phyloP scores from a whole-genome alignment of 2,797 vertebrate species.

The Hydrophis major region DNA sequence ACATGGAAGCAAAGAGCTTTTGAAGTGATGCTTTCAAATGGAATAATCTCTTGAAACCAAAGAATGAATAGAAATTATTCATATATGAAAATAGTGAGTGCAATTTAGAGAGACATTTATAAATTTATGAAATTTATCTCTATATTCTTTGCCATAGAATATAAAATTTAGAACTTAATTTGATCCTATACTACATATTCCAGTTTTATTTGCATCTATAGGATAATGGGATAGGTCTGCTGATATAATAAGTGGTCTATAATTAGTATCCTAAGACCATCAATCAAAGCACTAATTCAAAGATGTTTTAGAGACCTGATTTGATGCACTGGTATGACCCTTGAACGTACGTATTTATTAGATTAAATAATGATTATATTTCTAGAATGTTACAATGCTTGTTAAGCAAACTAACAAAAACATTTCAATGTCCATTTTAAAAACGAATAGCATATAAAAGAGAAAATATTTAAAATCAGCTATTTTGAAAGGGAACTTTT shows the following conservation, averaged over 20 bases:
- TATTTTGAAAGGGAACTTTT: neutral
- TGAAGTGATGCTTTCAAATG: constrained; percentile 8
- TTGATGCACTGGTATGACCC: neutral
- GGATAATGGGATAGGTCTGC: neutral
- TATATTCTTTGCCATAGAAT: neutral
- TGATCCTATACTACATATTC: neutral
- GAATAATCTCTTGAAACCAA: constrained; percentile 26
- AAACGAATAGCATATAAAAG: neutral
- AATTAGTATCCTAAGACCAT: neutral
- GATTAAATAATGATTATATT: neutral
- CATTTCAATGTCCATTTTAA: neutral
- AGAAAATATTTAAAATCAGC: neutral
- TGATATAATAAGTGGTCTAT: neutral
- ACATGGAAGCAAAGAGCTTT: constrained; percentile 34
- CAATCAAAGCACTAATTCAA: neutral
- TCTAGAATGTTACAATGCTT: neutral
- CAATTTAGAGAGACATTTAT: neutral
- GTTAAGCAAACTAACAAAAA: neutral
- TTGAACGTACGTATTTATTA: neutral
- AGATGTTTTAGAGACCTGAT: neutral
- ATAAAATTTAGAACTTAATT: neutral
- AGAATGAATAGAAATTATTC: constrained; percentile 40
- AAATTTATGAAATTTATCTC: constrained; percentile 8
- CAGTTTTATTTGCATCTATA: neutral
- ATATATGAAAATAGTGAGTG: constrained; percentile 8